phyloP scores from a whole-genome alignment of 37 sponge, comb jelly and placozoan genomes.

The Crambe crambe region DNA sequence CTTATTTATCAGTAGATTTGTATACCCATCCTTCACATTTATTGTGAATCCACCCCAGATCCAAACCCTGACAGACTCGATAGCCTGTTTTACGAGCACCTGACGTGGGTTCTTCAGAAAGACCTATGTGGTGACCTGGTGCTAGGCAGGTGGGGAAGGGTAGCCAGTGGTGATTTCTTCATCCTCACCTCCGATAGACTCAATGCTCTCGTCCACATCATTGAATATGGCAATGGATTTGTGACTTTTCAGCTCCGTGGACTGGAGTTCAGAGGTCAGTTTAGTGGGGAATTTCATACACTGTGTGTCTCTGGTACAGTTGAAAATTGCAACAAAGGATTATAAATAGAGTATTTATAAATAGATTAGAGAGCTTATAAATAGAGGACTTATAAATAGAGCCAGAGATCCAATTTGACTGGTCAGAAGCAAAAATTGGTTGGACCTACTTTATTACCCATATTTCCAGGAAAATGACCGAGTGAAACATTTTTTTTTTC shows the following conservation, averaged over 20 bases:
- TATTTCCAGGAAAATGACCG: too few species aligned
- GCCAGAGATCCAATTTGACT: too few species aligned
- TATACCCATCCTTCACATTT: background rate
- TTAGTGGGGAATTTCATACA: too few species aligned
- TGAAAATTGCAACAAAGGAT: too few species aligned
- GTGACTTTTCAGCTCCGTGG: conserved; percentile 97
- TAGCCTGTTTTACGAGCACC: conserved; percentile 97
- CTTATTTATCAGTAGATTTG: too few species aligned
- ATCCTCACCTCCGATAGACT: conserved; percentile 88
- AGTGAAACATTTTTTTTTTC: too few species aligned
- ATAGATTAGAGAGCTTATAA: too few species aligned
- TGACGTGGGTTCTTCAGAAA: conserved; percentile 90
- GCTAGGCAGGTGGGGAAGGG: conserved; percentile 94
- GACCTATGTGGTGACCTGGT: conserved; percentile 87
- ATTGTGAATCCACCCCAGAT: conserved; percentile 22
- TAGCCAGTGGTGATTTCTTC: conserved; percentile 92
- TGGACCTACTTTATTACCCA: too few species aligned
- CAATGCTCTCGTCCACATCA: conserved; percentile 95
- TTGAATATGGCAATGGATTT: conserved; percentile 95
- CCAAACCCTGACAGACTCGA: conserved; percentile 83
- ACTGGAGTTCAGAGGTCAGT: conserved; percentile 89
- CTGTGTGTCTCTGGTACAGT: too few species aligned
- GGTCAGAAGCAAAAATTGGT: too few species aligned
- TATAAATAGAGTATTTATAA: too few species aligned
- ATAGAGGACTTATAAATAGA: too few species aligned